Evolutionary conservation across 2,797 vertebrate species (phyloP).

Genomic region (Melanotaenia parkinsoni): DNA sequence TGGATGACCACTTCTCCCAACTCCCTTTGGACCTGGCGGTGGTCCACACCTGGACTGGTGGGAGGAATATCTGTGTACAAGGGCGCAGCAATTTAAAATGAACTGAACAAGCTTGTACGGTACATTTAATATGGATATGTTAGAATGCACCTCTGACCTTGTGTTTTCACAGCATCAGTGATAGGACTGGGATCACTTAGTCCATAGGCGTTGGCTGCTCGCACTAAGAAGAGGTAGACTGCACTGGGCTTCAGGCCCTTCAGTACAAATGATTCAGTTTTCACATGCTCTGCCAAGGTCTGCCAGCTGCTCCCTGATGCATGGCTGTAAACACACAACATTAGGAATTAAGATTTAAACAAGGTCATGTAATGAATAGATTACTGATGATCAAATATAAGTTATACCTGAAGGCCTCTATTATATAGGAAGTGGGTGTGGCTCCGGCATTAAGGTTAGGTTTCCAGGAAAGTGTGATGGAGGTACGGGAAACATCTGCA

Average conservation of each 20-base stretch:
- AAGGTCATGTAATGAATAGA: background rate
- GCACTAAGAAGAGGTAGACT: conserved; percentile 97
- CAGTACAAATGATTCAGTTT: conserved; percentile 90
- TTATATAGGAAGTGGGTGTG: conserved; percentile 96
- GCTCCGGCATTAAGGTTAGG: conserved; percentile 95
- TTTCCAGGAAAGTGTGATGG: conserved; percentile 93
- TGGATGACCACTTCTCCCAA: conserved; percentile 94
- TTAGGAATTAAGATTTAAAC: conserved; percentile 7
- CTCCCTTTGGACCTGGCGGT: conserved; percentile 95
- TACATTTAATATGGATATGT: background rate
- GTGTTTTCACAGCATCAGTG: conserved; percentile 97
- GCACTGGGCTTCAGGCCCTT: conserved; percentile 95
- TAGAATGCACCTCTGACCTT: conserved; percentile 82
- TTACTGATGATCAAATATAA: background rate
- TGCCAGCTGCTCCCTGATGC: conserved; percentile 98
- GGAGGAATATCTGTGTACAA: conserved; percentile 90
- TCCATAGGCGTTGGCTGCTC: conserved; percentile 96
- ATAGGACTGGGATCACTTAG: conserved; percentile 98
- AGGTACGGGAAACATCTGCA: conserved; percentile 93
- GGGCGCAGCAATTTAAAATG: conserved; percentile 7
- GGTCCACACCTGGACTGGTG: conserved; percentile 96
- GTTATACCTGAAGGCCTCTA: conserved; percentile 95
- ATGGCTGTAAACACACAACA: conserved; percentile 82
- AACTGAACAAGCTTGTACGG: background rate
- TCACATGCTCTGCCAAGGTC: conserved; percentile 96